These are phyloP conservation scores for Drosophila pandora DNA, from an alignment of 1,140 invertebrate species.

Conservation along the genomic window DNA sequence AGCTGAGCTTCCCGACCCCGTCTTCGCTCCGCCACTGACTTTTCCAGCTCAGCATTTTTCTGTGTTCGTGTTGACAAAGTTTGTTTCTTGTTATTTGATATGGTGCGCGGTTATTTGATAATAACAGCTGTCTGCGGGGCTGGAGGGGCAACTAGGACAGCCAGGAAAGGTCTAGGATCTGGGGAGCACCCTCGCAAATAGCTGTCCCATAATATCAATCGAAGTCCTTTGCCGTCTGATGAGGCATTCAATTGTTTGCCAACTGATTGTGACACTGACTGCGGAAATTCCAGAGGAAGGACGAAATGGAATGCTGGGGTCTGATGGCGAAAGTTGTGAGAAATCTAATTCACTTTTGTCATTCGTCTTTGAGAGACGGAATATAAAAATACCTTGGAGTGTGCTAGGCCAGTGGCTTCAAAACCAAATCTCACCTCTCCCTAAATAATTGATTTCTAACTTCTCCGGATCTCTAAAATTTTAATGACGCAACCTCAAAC, in stretches of 20 bases:
- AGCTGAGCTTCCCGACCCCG: slow-evolving; percentile 6
- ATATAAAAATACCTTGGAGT: slow-evolving; percentile 18
- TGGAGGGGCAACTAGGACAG: too few species aligned
- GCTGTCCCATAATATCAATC: slow-evolving; percentile 63
- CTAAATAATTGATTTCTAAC: slow-evolving; percentile 5
- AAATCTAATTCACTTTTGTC: slow-evolving; percentile 30
- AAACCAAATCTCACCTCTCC: not conserved
- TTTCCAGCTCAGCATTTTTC: slow-evolving; percentile 52
- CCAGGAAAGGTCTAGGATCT: not conserved
- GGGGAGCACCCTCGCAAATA: not conserved
- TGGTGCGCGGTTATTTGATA: slow-evolving; percentile 75
- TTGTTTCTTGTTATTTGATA: slow-evolving; percentile 75
- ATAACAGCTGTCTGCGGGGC: slow-evolving; percentile 63
- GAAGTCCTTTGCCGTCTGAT: slow-evolving; percentile 56
- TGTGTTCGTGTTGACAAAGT: slow-evolving; percentile 60
- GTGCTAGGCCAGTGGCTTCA: not conserved
- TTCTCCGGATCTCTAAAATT: slow-evolving; percentile 8
- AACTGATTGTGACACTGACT: slow-evolving; percentile 58
- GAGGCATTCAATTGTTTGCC: slow-evolving; percentile 66
- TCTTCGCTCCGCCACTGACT: not conserved
- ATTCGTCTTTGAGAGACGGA: not conserved
- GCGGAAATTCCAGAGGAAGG: slow-evolving; percentile 28
- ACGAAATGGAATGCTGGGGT: slow-evolving; percentile 21
- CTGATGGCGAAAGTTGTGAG: not conserved
- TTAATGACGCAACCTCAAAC: slow-evolving; percentile 12